Base-by-base conservation (phyloP, 2,113 vertebrate genomes). In the Pomatorhinus ruficollis region DNA sequence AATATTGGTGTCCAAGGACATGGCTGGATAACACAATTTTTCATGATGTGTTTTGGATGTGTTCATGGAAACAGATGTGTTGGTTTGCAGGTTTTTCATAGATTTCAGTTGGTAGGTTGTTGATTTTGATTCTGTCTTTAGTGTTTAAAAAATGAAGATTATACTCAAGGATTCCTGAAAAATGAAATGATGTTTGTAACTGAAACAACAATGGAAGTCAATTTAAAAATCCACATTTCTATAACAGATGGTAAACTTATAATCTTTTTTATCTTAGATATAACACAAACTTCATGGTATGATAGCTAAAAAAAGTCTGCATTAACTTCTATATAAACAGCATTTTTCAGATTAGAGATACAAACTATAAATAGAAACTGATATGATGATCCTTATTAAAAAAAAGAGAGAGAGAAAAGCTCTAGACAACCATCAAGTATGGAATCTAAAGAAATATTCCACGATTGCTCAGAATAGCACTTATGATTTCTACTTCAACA, bases 401-500 rank as follows among this genome's bases (percentile, higher is more conserved):
- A 65, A 71, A 39, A 13, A 17, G 20, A 15, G 3, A n/a, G 6
- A 27, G 6, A 42, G 3, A 61, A 81, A 83, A 20, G 1, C 8
- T 63, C 47, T 63, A 75, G 7, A 11, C 37, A 95, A 10, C 4
- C 10, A 44, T 45, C 15, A 68, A 44, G 6, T 19, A 37, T 3
- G 49, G 54, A 50, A 53, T 14, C 82, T 69, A 54, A 57, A 72
- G 25, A 39, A 80, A 39, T 30, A 87, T 37, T 61, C 23, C 23
- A 39, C 0, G 0, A 18, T 28, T 66, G 4, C n/a, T 82, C n/a
- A 83, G 8, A 83, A 53, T 14, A 57, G 0, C 25, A 63, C 64
- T 88, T 85, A 47, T 11, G 13, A 39, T 27, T 72, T 91, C 11
- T 63, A 5, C 19, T 83, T 93, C 49, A 82, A 15, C 23, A 35